Base-by-base conservation (phyloP, 2,113 vertebrate species). In the Manacus vitellinus region DNA sequence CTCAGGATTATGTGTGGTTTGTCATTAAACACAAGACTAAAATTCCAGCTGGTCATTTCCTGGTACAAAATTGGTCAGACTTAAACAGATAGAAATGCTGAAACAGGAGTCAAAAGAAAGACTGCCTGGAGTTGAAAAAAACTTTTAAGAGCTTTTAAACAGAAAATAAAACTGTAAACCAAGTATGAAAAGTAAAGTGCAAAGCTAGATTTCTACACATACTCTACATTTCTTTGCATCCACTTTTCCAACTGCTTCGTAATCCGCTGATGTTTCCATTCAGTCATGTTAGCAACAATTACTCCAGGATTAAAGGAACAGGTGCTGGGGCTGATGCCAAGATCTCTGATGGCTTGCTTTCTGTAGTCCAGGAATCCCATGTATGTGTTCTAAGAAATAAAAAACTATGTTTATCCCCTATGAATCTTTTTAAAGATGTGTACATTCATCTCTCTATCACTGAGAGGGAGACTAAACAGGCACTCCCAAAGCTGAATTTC, bases 331-430 rank as follows among this genome's bases (percentile, higher is more conserved):
- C 98, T 99, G 89, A 99, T 99, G 95, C 99, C 99, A 63, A 99
- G 98, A 66, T 99, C 98, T 94, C 98, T 98, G 27, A 99, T 97
- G 3, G 98, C 96, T 97, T 99, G 97, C 92, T 99, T 99, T 91
- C 99, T 98, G 85, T 99, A 99, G 98, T 99, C 99, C 97, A 99
- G 97, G 88, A 99, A 99, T 81, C 99, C 99, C 99, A 99, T 99
- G 80, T 99, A 99, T 1, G 99, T 99, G 27, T 99, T 99, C 99
- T 99, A 86, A 37, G 75, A 61, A 81, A 61, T 22, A 22, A 63
- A 83, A 16, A 8, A 6, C 4, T 14, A 46, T 37, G 6, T 56
- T 89, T 39, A 86, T 72, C 14, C 14, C 20, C 33, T 52, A 7
- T n/a, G n/a, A 81, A 49, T 75, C 37, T 65, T 73, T 33, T 9